phyloP scores from a whole-genome alignment of 2,113 vertebrate genomes.

The Tetraodon nigroviridis region DNA sequence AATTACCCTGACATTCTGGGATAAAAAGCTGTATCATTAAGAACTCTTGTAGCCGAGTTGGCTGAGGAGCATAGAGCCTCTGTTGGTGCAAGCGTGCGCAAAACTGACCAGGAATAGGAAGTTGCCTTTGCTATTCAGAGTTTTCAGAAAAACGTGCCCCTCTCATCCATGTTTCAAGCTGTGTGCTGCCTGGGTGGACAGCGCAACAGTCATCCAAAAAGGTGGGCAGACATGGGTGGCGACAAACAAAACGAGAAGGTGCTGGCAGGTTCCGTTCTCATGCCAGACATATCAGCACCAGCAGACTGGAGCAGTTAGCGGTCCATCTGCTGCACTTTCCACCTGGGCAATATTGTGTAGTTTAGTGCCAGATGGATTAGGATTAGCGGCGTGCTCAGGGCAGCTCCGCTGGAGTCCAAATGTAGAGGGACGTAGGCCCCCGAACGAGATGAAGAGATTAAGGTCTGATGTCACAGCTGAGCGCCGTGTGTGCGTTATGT shows the following conservation, averaged over 20 bases:
- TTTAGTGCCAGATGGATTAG: slow-evolving; percentile 66
- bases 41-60: no score
- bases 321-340: slow-evolving; percentile 43
- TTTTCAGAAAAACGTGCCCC: no score
- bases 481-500: slow-evolving; percentile 15
- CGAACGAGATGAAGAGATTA: slow-evolving; percentile 65
- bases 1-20: no score
- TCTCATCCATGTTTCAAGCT: no score
- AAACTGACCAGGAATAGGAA: no score
- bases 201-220: neutral
- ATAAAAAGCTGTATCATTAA: no score
- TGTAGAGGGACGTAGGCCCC: slow-evolving; percentile 31
- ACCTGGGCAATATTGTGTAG: slow-evolving; percentile 57
- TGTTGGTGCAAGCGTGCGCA: no score
- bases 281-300: slow-evolving; percentile 38
- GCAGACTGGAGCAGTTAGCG: slow-evolving; percentile 42
- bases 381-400: slow-evolving; percentile 54
- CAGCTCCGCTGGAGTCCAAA: slow-evolving; percentile 38
- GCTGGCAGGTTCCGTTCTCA: slow-evolving; percentile 1
- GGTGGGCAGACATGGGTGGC: neutral
- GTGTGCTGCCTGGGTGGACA: no score
- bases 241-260: neutral
- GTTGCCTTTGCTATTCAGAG: no score
- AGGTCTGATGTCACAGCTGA: slow-evolving; percentile 45
- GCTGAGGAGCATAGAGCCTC: no score